A percentile compares a stretch with the other conserved stretches of the same genome.
phyloP scores from a whole-genome alignment of 1,140 invertebrate species.

The Papilio aristodemus region DNA sequence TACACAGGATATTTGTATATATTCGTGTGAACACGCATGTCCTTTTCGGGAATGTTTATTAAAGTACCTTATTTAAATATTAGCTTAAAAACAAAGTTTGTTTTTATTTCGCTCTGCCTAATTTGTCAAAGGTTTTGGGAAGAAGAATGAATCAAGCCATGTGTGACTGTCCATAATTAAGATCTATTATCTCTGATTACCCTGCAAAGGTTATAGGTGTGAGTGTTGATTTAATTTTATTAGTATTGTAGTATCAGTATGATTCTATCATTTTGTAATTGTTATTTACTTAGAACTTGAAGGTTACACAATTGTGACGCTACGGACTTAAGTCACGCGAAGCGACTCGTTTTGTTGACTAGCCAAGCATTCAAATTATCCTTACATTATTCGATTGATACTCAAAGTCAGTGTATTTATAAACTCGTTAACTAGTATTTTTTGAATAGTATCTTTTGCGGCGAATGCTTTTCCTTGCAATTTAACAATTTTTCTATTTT shows the following conservation, averaged over 20 bases:
- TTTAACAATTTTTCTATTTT: too few relatives aligned
- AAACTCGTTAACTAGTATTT: too few relatives aligned
- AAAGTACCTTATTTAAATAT: neutral
- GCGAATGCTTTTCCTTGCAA: too few relatives aligned
- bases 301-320: neutral
- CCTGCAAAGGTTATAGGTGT: too few relatives aligned
- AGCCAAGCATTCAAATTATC: neutral
- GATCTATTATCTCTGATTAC: too few relatives aligned
- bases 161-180: too few relatives aligned
- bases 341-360: neutral
- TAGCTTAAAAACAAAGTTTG: neutral
- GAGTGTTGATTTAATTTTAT: too few relatives aligned
- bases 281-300: constrained; percentile 5
- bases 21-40: neutral
- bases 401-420: too few relatives aligned
- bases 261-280: neutral
- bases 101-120: neutral
- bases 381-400: neutral
- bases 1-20: neutral
- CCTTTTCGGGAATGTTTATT: neutral
- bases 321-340: constrained; percentile 2
- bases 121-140: neutral
- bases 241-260: neutral
- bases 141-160: too few relatives aligned
- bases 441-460: too few relatives aligned